These are phyloP conservation scores for Aphaenogaster rudis DNA, from an alignment of 1,140 invertebrate genomes.

Conservation along the genomic window DNA sequence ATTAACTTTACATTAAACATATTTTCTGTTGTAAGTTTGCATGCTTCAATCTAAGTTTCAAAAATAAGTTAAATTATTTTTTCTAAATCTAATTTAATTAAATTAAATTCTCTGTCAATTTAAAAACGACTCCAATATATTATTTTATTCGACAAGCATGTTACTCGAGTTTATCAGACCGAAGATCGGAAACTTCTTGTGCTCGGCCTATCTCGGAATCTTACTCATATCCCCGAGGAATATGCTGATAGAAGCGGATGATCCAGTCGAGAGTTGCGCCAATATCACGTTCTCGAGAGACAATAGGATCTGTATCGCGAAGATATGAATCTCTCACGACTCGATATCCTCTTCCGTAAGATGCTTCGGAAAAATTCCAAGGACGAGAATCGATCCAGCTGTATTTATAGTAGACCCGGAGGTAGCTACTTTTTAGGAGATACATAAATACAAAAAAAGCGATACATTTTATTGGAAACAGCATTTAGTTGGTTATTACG, in stretches of 20 bases:
- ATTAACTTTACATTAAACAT: constrained; percentile 11
- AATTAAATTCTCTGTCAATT: background rate
- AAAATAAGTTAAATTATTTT: constrained; percentile 1
- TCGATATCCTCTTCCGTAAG: constrained; percentile 39
- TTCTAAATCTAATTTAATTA: background rate
- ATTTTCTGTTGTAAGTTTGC: background rate
- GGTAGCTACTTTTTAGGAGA: background rate
- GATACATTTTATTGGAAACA: background rate
- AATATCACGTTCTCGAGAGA: constrained; percentile 12
- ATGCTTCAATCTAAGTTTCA: background rate
- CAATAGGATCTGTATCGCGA: constrained; percentile 34
- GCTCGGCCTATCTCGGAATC: constrained; percentile 11
- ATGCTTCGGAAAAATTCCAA: constrained; percentile 22
- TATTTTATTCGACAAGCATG: background rate
- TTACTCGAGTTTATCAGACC: background rate
- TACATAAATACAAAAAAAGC: background rate
- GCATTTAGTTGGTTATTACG: background rate
- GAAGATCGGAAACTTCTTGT: background rate
- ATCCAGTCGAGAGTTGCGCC: constrained; percentile 1
- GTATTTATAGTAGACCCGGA: constrained; percentile 4
- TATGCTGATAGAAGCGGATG: constrained; percentile 40
- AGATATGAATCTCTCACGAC: constrained; percentile 40
- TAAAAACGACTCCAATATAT: background rate
- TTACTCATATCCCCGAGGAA: background rate
- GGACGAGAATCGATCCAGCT: constrained; percentile 26